Percentiles rank a stretch among this genome's conserved stretches.
Conservation (phyloP, 2,797 vertebrate species). For the Margarornis squamiger region DNA sequence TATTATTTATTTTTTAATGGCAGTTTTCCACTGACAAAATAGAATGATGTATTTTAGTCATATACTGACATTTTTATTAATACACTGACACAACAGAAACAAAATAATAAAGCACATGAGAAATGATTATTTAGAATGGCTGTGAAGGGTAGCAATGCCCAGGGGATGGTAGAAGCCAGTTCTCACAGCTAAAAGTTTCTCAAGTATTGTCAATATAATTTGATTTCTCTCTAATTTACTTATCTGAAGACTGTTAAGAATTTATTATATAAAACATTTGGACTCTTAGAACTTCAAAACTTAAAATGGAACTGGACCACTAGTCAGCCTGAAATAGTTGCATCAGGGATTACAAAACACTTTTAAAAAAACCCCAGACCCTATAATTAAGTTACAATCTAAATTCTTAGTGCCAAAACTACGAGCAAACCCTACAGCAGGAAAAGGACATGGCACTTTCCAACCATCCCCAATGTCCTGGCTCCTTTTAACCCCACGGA, state of each 20-base stretch:
- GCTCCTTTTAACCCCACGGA: not conserved
- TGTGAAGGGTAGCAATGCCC: not conserved
- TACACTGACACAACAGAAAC: not conserved
- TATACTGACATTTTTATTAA: not conserved
- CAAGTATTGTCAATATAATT: not conserved
- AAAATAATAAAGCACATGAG: not conserved
- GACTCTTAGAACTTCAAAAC: not conserved
- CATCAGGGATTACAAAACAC: not conserved
- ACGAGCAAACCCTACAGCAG: not conserved
- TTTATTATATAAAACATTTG: not conserved
- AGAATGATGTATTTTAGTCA: not conserved
- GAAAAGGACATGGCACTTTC: not conserved
- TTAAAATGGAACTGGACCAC: not conserved
- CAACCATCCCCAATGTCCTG: not conserved
- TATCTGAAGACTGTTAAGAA: not conserved
- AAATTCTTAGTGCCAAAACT: not conserved
- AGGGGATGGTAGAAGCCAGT: not conserved
- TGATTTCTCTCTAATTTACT: not conserved
- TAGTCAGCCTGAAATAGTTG: not conserved
- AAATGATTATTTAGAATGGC: not conserved
- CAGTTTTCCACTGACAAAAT: not conserved
- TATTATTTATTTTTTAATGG: not conserved
- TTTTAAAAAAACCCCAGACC: fast-evolving
- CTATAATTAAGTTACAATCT: not conserved
- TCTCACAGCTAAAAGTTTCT: not conserved